Base-by-base conservation (phyloP, 64 coral and sea anemone species). In the Montipora capricornis region DNA sequence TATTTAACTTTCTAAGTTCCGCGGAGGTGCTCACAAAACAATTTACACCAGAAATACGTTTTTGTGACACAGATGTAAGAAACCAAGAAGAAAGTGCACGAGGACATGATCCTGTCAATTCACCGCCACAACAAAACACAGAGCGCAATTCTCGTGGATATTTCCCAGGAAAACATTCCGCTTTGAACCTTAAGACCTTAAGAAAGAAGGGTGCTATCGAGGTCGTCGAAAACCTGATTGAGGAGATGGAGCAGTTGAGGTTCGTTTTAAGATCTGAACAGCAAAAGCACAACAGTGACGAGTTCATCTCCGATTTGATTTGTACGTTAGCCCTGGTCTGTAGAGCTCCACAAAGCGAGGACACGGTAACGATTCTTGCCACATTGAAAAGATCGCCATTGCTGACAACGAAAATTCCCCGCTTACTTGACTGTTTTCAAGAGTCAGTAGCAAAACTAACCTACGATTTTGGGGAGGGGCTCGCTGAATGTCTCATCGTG, bases 401-500 rank as follows among this genome's bases (percentile, higher is more conserved):
- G 13, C 68, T 90, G 12, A 79, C 17, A 53, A 16, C 14, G 6
- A 68, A 90, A 11, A 80, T 90, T 44, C 78, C 88, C 5, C 6
- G 5, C 17, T 69, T 90, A 17, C 88, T 90, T 70, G 44, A 50
- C 29, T 46, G 78, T 80, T 13, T 71, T 48, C 58, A 90, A 16
- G 83, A 4, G 6, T 62, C 24, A 2, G 0, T 6, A 6, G 22
- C 22, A 4, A 24, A 5, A 6, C 5, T 24, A 24, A 20, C 20
- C 20, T 0, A 74, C 16, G 20, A 9, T 74, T 74, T 6, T 22
- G 1, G 5, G 8, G 4, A 22, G 80, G 15, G 22, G 37, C 3
- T 90, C 75, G 69, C 92, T 24, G 20, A 17, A 46, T 78, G 87
- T 19, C 24, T 92, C 22, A 76, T 95, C 59, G 49, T 14, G 16